Conservation (phyloP, 2,113 vertebrate species). For the chimpanzee (Pan troglodytes) region NHGRI_mPanTro3-v2.1_pri NC_072403.2:28010001-28010500, state of each 20-base stretch:
- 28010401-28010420: background rate
- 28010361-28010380: background rate
- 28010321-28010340: background rate
- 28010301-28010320: background rate
- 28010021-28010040: too few relatives aligned
- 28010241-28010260: too few relatives aligned
- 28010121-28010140: too few relatives aligned
- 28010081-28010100: too few relatives aligned
- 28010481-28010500: background rate
- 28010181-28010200: too few relatives aligned
- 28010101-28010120: too few relatives aligned
- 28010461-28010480: background rate
- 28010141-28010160: too few relatives aligned
- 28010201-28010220: too few relatives aligned
- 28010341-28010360: background rate
- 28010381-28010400: background rate
- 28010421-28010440: background rate
- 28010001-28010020: too few relatives aligned
- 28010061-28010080: too few relatives aligned
- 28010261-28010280: background rate
- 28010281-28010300: background rate
- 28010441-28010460: background rate
- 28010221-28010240: too few relatives aligned
- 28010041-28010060: fast-evolving
- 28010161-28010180: too few relatives aligned